Percentiles rank a stretch among this genome's conserved stretches.
phyloP scores from a whole-genome alignment of 2,888 invertebrate genomes.

The Ephialtes manifestator region DNA sequence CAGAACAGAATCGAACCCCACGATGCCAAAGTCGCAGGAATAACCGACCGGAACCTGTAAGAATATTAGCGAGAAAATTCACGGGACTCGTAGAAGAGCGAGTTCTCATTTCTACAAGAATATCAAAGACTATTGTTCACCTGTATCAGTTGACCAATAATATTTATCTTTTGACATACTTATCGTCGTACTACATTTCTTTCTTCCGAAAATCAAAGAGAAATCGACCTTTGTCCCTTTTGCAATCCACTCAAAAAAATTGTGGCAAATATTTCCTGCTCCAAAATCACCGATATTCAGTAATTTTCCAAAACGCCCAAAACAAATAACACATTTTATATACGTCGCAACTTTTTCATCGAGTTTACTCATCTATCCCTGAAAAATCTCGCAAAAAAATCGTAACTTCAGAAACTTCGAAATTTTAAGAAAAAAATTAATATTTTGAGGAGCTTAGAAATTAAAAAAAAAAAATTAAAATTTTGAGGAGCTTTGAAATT shows the following conservation, averaged over 20 bases:
- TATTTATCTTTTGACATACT: conserved; percentile 69
- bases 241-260: neutral
- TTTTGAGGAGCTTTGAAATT: no score
- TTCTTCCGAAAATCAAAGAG: neutral
- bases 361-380: conserved; percentile 19
- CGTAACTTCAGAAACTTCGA: no score
- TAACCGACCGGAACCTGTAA: conserved; percentile 65
- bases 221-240: neutral
- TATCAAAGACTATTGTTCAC: conserved; percentile 59
- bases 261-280: no score
- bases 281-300: neutral
- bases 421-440: no score
- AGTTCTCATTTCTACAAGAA: conserved; percentile 78
- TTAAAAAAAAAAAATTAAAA: no score
- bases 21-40: conserved; percentile 82
- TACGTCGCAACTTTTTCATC: neutral
- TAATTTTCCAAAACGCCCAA: neutral
- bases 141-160: conserved; percentile 61
- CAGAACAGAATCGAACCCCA: conserved; percentile 82
- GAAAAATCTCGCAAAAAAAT: no score
- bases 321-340: neutral
- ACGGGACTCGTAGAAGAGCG: conserved; percentile 82
- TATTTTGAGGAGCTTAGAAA: no score
- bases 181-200: neutral
- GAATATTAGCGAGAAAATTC: conserved; percentile 19